phyloP scores from a whole-genome alignment of 2,888 invertebrate genomes.

The Spatulosminthurus flaviceps region DNA sequence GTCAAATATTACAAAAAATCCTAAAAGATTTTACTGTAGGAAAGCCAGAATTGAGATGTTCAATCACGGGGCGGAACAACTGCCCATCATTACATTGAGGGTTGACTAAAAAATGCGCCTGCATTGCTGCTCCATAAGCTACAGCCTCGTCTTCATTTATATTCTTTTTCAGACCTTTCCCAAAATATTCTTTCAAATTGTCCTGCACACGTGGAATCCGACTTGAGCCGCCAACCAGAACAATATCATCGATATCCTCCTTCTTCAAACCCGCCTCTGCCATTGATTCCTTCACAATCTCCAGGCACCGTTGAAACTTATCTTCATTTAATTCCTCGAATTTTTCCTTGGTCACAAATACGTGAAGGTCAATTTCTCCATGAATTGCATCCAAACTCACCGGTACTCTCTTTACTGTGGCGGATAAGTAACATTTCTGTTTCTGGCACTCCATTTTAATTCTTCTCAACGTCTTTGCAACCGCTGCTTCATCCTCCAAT shows the following conservation, averaged over 20 bases:
- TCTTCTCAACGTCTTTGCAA: neutral
- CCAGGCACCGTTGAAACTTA: neutral
- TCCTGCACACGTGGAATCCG: neutral
- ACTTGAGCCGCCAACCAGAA: neutral
- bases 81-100: too few species aligned
- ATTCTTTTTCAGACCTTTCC: neutral
- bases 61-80: too few species aligned
- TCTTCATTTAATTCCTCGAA: neutral
- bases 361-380: too few species aligned
- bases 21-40: too few species aligned
- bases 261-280: neutral
- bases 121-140: slow-evolving; percentile 8
- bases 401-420: neutral
- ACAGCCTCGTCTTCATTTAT: neutral
- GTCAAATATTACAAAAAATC: too few species aligned
- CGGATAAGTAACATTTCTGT: too few species aligned
- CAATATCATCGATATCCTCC: neutral
- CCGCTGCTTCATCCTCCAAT: neutral
- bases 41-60: too few species aligned
- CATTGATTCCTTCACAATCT: neutral
- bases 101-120: too few species aligned
- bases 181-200: neutral
- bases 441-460: too few species aligned
- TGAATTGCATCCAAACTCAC: neutral
- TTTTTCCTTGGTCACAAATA: too few species aligned